Evolutionary conservation across 2,113 vertebrate genomes (phyloP).

Genomic region (Taurulus bubalis): DNA sequence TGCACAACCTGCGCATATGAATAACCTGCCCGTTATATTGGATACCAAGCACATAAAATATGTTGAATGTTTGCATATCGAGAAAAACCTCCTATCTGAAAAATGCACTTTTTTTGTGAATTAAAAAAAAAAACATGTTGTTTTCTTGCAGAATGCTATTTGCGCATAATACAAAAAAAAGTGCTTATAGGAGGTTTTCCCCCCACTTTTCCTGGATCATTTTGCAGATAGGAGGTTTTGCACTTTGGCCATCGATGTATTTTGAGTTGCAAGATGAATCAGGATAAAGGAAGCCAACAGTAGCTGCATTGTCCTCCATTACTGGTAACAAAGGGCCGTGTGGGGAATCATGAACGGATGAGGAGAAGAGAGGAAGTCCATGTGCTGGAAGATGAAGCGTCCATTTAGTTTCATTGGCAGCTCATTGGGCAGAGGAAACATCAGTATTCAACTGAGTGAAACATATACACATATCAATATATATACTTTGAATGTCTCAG

Average conservation of each 20-base stretch:
- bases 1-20: not conserved
- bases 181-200: too few relatives aligned
- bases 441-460: slow-evolving; percentile 26
- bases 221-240: too few relatives aligned
- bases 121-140: too few relatives aligned
- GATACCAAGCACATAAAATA: slow-evolving; percentile 4
- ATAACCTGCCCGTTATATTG: not conserved
- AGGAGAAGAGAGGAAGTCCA: not conserved
- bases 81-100: too few relatives aligned
- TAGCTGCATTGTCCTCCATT: not conserved
- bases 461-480: not conserved
- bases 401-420: slow-evolving; percentile 26
- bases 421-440: slow-evolving; percentile 39
- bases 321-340: not conserved
- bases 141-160: too few relatives aligned
- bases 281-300: not conserved
- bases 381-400: slow-evolving; percentile 16
- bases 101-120: too few relatives aligned
- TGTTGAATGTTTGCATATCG: not conserved
- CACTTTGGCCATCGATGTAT: too few relatives aligned
- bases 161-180: too few relatives aligned
- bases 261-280: not conserved
- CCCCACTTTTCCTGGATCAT: too few relatives aligned
- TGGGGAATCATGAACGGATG: slow-evolving; percentile 10
- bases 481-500: not conserved